Base-by-base conservation (phyloP, 2,888 invertebrate species). In the Pseudolycoriella hygida region DNA sequence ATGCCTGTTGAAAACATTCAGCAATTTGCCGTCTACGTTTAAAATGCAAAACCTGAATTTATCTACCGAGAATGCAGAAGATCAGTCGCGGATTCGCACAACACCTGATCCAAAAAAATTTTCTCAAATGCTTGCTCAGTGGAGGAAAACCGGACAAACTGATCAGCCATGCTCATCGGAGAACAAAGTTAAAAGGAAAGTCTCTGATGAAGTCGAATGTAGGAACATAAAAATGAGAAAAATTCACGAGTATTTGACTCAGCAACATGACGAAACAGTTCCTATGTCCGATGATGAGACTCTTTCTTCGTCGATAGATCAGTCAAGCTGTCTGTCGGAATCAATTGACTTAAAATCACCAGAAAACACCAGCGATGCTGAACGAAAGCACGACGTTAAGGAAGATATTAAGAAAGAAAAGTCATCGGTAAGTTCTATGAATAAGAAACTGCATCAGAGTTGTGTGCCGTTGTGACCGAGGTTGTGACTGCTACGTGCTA, bases 1-100 rank as follows among this genome's bases (percentile, higher is more conserved):
- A 48, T 75, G 79, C 3, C 57, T 83, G 46, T 51, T 72, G 2
- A 74, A 74, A 54, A 62, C 77, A 5, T 83, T 75, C 62, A 77
- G 78, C 57, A 67, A 63, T 52, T 72, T 77, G 53, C 79, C 82
- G 3, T 74, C 76, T 20, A 76, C 73, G 14, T 68, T 71, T 52
- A 73, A 71, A 31, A 30, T 42, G 14, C 50, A 57, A 50, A 46
- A 25, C n/a, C 30, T 60, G 18, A 59, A 63, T 54, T 56, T 64
- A 42, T 14, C 14, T n/a, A 30, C 20, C n/a, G 38, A 60, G 64
- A 48, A 65, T 65, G 53, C 45, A 25, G 54, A 53, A 39, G 58
- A 56, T 49, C 53, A 49, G n/a, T 50, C 51, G 34, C 67, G 68
- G 51, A 62, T 67, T 49, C 67, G 70, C 53, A 56, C 71, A 37